Evolutionary conservation across 2,888 invertebrate genomes (phyloP), one percentile per base, ranked within the genome.

Genomic region (Alviniconcha strummeri): DNA sequence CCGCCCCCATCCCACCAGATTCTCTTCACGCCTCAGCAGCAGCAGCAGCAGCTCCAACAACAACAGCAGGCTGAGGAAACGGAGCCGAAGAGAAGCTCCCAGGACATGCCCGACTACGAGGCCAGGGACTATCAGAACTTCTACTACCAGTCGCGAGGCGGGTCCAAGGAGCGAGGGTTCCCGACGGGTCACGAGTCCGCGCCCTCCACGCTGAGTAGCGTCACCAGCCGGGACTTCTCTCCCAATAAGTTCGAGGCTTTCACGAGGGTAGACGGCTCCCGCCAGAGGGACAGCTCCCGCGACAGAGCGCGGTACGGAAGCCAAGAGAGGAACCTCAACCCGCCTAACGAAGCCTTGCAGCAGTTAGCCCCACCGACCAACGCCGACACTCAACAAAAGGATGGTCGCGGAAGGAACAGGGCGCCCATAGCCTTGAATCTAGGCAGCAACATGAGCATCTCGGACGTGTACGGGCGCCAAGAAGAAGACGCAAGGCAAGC

Each of bases 381-480:
- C 36, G 13, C 36, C n/a, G 82, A 56, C n/a, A n/a, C 84, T 52
- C 9, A 69, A 5, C 56, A 57, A 11, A 79, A 71, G n/a, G 83
- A 84, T 52, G 71, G 84, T 36, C 81, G 83, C 71, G 83, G 82
- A 11, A 80, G 87, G 57, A 84, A 84, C 79, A 77, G 88, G n/a
- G 87, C 87, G 54, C 88, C 87, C 36, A 84, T 88, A 67, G 88
- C 86, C 54, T 82, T 89, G 71, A 89, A 88, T 55, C 84, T 89
- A 67, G 89, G 89, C 54, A 89, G 88, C 84, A 89, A 88, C 84
- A 87, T 88, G n/a, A 89, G 87, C 80, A 88, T 89, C 67, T 88
- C 86, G n/a, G 89, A 87, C 69, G 88, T 74, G 15, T 86, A 85
- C 82, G 83, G 75, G 4, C 81, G 57, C 54, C 54, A 55, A 11